Conservation (phyloP, 1,140 invertebrate genomes). For the Eumaeus atala region DNA sequence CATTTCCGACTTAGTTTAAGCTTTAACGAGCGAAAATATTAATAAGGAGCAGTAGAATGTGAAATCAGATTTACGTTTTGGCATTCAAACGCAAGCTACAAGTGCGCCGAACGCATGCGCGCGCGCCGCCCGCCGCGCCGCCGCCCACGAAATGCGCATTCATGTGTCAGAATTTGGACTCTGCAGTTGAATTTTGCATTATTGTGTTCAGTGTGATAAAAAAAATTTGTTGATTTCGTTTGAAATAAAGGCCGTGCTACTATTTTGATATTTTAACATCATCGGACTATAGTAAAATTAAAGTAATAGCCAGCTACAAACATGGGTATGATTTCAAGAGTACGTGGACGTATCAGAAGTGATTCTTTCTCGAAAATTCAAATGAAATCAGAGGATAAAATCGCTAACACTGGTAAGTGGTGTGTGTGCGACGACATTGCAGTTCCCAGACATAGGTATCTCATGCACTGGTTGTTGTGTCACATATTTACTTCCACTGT, state of each 20-base stretch:
- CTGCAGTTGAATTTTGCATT: conserved; percentile 28
- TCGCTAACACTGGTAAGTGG: conserved; percentile 76
- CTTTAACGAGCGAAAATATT: background rate
- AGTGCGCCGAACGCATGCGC: conserved; percentile 30
- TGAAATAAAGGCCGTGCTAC: background rate
- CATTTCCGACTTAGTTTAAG: conserved; percentile 21
- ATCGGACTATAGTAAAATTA: too few species aligned
- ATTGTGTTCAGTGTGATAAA: background rate
- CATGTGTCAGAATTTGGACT: conserved; percentile 37
- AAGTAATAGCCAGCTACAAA: too few species aligned
- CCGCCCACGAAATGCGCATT: conserved; percentile 49
- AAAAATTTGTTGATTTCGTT: background rate
- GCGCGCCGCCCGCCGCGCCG: conserved; percentile 47
- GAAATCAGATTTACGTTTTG: conserved; percentile 31
- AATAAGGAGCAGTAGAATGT: conserved; percentile 24
- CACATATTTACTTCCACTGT: too few species aligned
- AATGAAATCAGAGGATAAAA: conserved; percentile 77
- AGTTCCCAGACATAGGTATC: too few species aligned
- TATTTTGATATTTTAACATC: too few species aligned
- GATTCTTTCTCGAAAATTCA: conserved; percentile 77
- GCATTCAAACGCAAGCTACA: conserved; percentile 17
- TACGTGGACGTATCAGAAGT: conserved; percentile 77
- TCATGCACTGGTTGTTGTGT: too few species aligned
- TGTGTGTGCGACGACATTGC: background rate
- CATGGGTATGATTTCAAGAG: conserved; percentile 81